Evolutionary conservation across 2,113 vertebrate genomes (phyloP).

Genomic region (Myrmecophaga tridactyla): DNA sequence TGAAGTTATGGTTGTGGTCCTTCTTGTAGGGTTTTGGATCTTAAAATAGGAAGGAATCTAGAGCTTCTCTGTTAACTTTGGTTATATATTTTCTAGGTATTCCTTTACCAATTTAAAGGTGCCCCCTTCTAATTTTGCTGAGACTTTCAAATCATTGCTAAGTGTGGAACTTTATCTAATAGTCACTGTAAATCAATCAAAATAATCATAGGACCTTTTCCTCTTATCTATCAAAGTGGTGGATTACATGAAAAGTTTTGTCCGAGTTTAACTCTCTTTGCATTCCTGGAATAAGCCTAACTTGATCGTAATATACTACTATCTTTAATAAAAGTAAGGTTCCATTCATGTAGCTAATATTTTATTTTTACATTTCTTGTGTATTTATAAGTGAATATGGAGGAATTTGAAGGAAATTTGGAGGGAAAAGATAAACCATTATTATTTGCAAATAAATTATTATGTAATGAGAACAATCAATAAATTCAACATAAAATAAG

Average conservation of each 20-base stretch:
- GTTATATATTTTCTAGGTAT: background rate
- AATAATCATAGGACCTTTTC: background rate
- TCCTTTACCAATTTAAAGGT: background rate
- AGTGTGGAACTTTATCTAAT: background rate
- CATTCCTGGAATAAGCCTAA: background rate
- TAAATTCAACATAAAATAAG: background rate
- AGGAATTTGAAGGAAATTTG: background rate
- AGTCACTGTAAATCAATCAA: background rate
- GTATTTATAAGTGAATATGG: background rate
- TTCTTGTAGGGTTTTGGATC: background rate
- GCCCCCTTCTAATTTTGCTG: background rate
- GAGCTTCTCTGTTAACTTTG: background rate
- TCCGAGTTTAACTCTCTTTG: background rate
- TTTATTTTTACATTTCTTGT: constrained; percentile 19
- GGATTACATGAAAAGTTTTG: background rate
- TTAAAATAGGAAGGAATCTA: background rate
- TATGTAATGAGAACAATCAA: background rate
- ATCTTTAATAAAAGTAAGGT: constrained; percentile 1
- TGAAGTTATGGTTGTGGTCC: background rate
- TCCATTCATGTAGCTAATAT: background rate
- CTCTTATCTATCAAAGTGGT: background rate
- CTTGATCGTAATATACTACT: background rate
- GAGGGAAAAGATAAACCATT: background rate
- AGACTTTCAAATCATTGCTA: background rate
- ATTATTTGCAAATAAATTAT: background rate